Percentiles rank a stretch among this genome's conserved stretches.
Evolutionary conservation across 2,113 vertebrate species (phyloP).

Genomic region (Megaleporinus macrocephalus): DNA sequence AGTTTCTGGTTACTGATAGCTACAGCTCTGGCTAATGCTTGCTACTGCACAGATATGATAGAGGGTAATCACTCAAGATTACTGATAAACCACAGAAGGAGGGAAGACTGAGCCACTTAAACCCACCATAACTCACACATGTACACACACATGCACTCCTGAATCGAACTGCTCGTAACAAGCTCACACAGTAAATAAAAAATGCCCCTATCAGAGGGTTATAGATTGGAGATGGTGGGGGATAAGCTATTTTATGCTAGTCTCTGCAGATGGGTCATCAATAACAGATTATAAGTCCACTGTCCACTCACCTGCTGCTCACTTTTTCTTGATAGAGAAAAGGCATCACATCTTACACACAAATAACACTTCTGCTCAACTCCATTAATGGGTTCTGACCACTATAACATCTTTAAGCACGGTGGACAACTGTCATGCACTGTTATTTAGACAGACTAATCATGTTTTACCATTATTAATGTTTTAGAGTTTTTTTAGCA

Average conservation of each 20-base stretch:
- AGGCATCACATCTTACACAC: not conserved
- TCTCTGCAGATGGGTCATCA: constrained; percentile 18
- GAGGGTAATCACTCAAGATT: constrained; percentile 26
- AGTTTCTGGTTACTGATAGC: constrained; percentile 26
- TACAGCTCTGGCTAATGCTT: constrained; percentile 15
- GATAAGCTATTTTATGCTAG: not conserved
- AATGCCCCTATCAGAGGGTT: constrained; percentile 18
- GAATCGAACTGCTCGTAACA: constrained; percentile 34
- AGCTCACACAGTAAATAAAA: not conserved
- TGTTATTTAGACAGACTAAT: too few relatives aligned
- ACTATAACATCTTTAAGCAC: not conserved
- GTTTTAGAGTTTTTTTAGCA: too few relatives aligned
- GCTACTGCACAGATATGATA: constrained; percentile 39
- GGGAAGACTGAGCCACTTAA: constrained; percentile 23
- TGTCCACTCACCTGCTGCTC: constrained; percentile 19
- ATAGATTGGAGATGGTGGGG: constrained; percentile 11
- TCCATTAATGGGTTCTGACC: not conserved
- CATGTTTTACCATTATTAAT: too few relatives aligned
- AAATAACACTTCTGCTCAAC: not conserved
- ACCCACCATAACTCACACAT: constrained; percentile 12
- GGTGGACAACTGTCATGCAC: too few relatives aligned
- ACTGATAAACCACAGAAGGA: constrained; percentile 40
- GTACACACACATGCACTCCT: not conserved
- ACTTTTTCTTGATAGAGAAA: not conserved
- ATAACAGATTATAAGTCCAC: constrained; percentile 35